Evolutionary conservation across 2,888 invertebrate genomes (phyloP), one percentile per base, ranked within the genome.

Genomic region (Tenthredo scrophulariae): DNA sequence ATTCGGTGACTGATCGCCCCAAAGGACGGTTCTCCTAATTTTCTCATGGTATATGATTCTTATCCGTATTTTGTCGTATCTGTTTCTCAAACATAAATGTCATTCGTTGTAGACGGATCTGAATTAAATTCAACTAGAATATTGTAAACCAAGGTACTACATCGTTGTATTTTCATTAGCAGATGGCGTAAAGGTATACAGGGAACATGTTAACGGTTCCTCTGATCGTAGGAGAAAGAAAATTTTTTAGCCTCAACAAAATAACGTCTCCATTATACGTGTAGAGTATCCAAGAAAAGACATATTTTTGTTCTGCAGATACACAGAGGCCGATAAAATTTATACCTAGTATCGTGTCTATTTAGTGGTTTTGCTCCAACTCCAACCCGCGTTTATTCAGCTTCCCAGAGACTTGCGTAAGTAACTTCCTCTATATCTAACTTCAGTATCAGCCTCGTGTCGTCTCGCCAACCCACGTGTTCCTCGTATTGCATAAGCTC

Each of bases 351-450:
- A 18, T 62, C 62, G 62, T n/a, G 37, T 58, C 58, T 80, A 10
- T 80, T 80, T 80, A 80, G 80, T 80, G 40, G 62, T 80, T 80
- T 62, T 80, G 33, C 80, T 80, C 15, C 40, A 37, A 80, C 18
- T 80, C 62, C 62, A 62, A 62, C 18, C 58, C 29, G 58, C 62
- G 22, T 62, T 40, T 58, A 62, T 62, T 40, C 37, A 80, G 22
- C 80, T 80, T 62, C 40, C 80, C 58, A 43, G 67, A n/a, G 83
- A 83, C 67, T 83, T 83, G 83, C 83, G 83, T 83, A 83, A 83
- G 46, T 83, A 43, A 67, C 83, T 33, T 70, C 70, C 33, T 67
- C 46, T 67, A 37, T 80, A 80, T 80, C 80, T 80, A 65, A 65
- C 65, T 80, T 80, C 22, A 29, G 62, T 80, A 80, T 80, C 80